Conservation (phyloP, 1,140 invertebrate species). For the Ruditapes philippinarum region DNA sequence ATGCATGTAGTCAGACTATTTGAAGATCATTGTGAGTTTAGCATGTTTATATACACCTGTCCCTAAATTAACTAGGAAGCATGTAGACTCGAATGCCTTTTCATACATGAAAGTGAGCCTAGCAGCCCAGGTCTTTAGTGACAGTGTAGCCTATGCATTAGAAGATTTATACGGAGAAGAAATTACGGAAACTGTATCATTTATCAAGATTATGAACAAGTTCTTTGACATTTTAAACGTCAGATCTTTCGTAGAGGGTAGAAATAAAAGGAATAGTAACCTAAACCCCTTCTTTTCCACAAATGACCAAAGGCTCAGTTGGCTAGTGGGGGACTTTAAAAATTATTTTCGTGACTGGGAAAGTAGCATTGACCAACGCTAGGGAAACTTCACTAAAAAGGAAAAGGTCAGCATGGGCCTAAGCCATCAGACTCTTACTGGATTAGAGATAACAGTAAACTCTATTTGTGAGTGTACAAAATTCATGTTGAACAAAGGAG, state of each 20-base stretch:
- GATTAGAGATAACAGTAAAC: background rate
- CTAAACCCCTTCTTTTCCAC: constrained; percentile 28
- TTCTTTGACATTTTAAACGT: constrained; percentile 76
- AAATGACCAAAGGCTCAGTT: background rate
- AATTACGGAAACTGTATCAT: constrained; percentile 55
- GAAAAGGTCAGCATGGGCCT: background rate
- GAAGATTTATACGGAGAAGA: constrained; percentile 8
- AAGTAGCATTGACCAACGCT: background rate
- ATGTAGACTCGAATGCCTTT: constrained; percentile 18
- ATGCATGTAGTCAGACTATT: constrained; percentile 61
- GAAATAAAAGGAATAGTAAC: constrained; percentile 60
- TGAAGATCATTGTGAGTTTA: constrained; percentile 63
- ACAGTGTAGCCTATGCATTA: constrained; percentile 58
- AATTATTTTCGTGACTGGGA: background rate
- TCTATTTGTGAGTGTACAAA: background rate
- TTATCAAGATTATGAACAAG: constrained; percentile 69
- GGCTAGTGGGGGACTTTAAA: background rate
- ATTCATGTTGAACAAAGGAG: background rate
- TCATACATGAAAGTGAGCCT: constrained; percentile 46
- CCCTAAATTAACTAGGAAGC: constrained; percentile 35
- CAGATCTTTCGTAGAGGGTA: constrained; percentile 58
- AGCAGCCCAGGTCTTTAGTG: constrained; percentile 61
- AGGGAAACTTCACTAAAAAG: background rate
- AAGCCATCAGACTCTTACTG: background rate
- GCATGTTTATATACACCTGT: constrained; percentile 1